Evolutionary conservation across 1,140 invertebrate species (phyloP), one percentile per base, ranked within the genome.

Genomic region (Neotoxoptera formosana): DNA sequence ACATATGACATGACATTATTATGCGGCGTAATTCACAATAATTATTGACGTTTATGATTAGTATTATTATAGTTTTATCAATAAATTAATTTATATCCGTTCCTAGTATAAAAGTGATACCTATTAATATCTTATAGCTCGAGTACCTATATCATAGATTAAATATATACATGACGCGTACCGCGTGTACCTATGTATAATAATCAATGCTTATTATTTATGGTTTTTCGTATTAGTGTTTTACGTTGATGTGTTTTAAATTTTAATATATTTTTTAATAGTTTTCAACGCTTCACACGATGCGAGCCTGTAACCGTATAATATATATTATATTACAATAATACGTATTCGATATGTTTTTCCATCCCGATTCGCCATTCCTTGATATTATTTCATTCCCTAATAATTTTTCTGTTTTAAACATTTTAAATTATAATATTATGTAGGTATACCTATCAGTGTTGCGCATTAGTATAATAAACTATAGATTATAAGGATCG

Each of bases 161-260:
- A 67, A 67, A 67, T 9, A 30, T 67, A 67, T 67, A 67, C 60
- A 17, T 67, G 51, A 53, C 51, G 51, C 4, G 2, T 67, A 67
- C 17, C 30, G 30, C 30, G 30, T 67, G 20, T 1, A 67, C n/a
- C 3, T 67, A 67, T 67, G 30, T 67, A 17, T 67, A 67, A n/a
- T n/a, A 67, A n/a, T n/a, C 60, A 76, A 76, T 76, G 60, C 14
- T n/a, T 76, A n/a, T 76, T 76, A 76, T 76, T n/a, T n/a, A n/a
- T n/a, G n/a, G 6, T 3, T 7, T 76, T 67, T 76, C 17, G n/a
- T 76, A n/a, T n/a, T n/a, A 7, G 14, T 20, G n/a, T 76, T 6
- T n/a, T n/a, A 76, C n/a, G 6, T 11, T n/a, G n/a, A n/a, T n/a
- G n/a, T n/a, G n/a, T n/a, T n/a, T n/a, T 67, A 76, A 7, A 4